These are phyloP conservation scores for Thaumetopoea pityocampa DNA, from an alignment of 1,140 invertebrate genomes.

Conservation along the genomic window DNA sequence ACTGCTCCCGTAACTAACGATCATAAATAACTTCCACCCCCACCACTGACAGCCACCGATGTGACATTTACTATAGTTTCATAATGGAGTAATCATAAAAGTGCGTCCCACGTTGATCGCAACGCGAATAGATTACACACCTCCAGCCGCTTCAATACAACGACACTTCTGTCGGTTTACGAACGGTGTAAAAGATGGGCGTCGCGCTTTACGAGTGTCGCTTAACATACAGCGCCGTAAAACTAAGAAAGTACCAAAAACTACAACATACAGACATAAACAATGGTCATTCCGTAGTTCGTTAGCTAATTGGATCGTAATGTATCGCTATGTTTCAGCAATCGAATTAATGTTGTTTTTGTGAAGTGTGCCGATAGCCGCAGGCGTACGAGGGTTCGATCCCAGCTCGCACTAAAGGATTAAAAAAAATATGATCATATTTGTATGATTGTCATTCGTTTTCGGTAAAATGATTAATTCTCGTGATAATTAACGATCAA, in stretches of 20 bases:
- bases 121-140: slow-evolving; percentile 46
- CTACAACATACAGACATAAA: slow-evolving; percentile 37
- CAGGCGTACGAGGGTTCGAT: too few species aligned
- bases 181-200: slow-evolving; percentile 51
- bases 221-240: slow-evolving; percentile 63
- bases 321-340: slow-evolving; percentile 24
- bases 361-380: too few species aligned
- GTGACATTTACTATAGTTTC: too few species aligned
- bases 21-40: too few species aligned
- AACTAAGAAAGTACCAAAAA: slow-evolving; percentile 43
- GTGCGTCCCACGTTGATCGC: slow-evolving; percentile 27
- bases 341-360: slow-evolving; percentile 22
- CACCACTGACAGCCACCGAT: too few species aligned
- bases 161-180: slow-evolving; percentile 48
- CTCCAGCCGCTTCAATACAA: slow-evolving; percentile 43
- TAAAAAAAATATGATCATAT: too few species aligned
- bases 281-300: slow-evolving; percentile 47
- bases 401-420: too few species aligned
- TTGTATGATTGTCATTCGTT: too few species aligned
- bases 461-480: too few species aligned
- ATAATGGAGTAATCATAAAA: too few species aligned
- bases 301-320: slow-evolving; percentile 51
- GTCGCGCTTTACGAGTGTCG: slow-evolving; percentile 50
- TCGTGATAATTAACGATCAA: too few species aligned
- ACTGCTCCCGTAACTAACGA: too few species aligned